Base-by-base conservation (phyloP, 2,797 vertebrate species). In the Enteromius radiatus region DNA sequence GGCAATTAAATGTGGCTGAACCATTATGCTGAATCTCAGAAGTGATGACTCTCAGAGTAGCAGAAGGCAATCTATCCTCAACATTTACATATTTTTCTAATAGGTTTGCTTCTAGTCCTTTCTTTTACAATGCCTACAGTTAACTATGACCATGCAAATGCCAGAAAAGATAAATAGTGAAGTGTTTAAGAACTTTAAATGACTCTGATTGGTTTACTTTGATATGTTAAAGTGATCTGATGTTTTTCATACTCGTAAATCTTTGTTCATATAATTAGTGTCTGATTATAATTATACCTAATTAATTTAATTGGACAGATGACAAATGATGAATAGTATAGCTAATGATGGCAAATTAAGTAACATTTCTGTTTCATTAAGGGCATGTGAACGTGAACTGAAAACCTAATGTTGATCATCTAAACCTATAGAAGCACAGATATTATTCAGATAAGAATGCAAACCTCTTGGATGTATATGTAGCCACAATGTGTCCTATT, bases 281-380 rank as follows among this genome's bases (percentile, higher is more conserved):
- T 87, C 88, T 90, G 89, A 90, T 92, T 91, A 91, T 75, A 84
- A 74, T 11, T 83, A 89, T 89, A 89, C 86, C 88, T 89, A 86
- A 90, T 93, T 92, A 92, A 86, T 85, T 36, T 45, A 81, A 65
- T 88, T 77, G 59, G 47, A 88, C 86, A 83, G 77, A 78, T 83
- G 91, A 89, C 78, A 89, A 89, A 88, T 84, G 88, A 91, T 89
- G 85, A 88, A 84, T 78, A 81, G 85, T 86, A 65, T 71, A 84
- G 45, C 69, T 84, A 74, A 88, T 73, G 77, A 88, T 86, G 31
- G 63, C 23, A 65, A 84, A 76, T 82, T 43, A 78, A 52, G 41
- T 76, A 54, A 28, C 67, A 82, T 80, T 43, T 70, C 43, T 56
- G 23, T 83, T 84, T 76, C 12, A 81, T 81, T 76, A 81, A 63